Evolutionary conservation across 2,113 vertebrate genomes (phyloP).

Genomic region (Catagonus wagneri): DNA sequence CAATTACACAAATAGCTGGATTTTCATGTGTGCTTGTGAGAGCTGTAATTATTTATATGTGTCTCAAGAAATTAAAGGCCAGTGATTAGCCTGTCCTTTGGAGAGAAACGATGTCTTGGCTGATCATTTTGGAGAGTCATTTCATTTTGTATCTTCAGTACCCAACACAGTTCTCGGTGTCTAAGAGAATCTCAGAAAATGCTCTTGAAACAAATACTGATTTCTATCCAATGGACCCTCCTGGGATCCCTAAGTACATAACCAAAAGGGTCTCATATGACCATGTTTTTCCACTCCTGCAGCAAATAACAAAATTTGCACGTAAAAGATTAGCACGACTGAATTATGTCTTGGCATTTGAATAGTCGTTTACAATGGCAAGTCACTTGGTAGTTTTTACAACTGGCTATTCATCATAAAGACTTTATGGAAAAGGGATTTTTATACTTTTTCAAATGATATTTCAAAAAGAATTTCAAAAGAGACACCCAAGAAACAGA

Average conservation of each 20-base stretch:
- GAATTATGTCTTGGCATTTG: constrained; percentile 65
- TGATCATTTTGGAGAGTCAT: not conserved
- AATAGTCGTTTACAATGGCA: constrained; percentile 21
- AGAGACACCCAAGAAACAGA: not conserved
- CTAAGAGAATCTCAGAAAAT: not conserved
- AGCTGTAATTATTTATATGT: constrained; percentile 29
- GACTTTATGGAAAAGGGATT: not conserved
- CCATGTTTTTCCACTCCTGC: constrained; percentile 26
- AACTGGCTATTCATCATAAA: constrained; percentile 32
- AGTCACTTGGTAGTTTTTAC: constrained; percentile 54
- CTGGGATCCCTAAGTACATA: constrained; percentile 26
- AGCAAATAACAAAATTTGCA: constrained; percentile 55
- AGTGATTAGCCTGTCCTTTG: not conserved
- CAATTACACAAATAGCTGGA: constrained; percentile 20
- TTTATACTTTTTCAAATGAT: not conserved
- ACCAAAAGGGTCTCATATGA: constrained; percentile 1
- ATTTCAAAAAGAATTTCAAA: constrained; percentile 48
- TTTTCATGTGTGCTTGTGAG: constrained; percentile 23
- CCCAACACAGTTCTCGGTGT: not conserved
- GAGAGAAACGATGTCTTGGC: not conserved
- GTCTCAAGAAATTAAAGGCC: constrained; percentile 10
- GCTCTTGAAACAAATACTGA: constrained; percentile 12
- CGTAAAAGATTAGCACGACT: constrained; percentile 10
- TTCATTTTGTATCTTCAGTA: constrained; percentile 5
- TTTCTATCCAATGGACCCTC: constrained; percentile 31